Conservation (phyloP, 1,140 invertebrate species). For the Sitophilus oryzae region DNA sequence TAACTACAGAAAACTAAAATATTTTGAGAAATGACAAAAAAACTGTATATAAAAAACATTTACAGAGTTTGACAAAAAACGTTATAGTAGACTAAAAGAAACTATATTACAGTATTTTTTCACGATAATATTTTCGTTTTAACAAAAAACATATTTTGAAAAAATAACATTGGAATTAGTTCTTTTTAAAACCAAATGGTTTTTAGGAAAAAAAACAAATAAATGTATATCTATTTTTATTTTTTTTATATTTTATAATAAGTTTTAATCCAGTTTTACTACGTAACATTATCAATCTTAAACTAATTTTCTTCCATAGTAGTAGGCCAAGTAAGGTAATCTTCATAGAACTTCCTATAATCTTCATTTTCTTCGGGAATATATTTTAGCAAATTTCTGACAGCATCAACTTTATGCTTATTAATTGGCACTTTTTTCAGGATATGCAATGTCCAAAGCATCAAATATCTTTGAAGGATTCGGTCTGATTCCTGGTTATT, state of each 20-base stretch:
- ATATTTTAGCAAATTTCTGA: constrained; percentile 4
- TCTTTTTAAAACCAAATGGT: constrained; percentile 1
- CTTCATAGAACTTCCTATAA: background rate
- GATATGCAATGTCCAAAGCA: constrained; percentile 1
- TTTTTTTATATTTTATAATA: too few relatives aligned
- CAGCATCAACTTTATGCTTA: constrained; percentile 4
- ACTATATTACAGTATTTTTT: background rate
- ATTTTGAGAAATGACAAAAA: too few relatives aligned
- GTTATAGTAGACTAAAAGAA: background rate
- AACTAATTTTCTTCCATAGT: constrained; percentile 5
- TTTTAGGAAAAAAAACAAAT: background rate
- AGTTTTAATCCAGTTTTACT: constrained; percentile 6
- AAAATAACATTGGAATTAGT: constrained; percentile 1
- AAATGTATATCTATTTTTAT: too few relatives aligned
- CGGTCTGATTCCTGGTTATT: too few relatives aligned
- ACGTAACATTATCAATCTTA: background rate
- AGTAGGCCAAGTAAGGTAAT: background rate
- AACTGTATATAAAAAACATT: too few relatives aligned
- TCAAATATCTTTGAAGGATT: too few relatives aligned
- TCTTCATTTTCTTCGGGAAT: background rate
- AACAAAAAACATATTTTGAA: constrained; percentile 2
- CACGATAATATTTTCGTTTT: background rate
- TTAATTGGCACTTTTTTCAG: constrained; percentile 2
- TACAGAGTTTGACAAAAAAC: too few relatives aligned
- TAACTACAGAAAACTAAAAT: too few relatives aligned